Evolutionary conservation across 2,888 invertebrate species (phyloP).

Genomic region (Drosophila antonietae): DNA sequence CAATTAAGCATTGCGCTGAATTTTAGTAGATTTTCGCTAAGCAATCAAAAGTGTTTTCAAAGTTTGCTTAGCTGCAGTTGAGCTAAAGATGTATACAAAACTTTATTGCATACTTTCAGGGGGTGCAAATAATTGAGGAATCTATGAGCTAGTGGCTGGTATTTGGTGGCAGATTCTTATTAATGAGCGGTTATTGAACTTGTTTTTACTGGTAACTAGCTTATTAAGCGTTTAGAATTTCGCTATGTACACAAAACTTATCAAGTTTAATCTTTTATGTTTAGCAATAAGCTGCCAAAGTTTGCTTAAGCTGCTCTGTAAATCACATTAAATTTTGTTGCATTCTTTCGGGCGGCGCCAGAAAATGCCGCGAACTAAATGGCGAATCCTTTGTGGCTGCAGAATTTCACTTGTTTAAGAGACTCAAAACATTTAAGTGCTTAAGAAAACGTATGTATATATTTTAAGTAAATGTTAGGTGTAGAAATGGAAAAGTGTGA

Average conservation of each 20-base stretch:
- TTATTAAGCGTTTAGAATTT: background rate
- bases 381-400: too few species aligned
- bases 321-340: slow-evolving; percentile 12
- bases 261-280: background rate
- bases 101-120: slow-evolving; percentile 1
- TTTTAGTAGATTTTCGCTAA: background rate
- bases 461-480: too few species aligned
- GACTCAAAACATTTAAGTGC: too few species aligned
- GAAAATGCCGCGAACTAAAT: background rate
- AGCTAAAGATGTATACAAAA: background rate
- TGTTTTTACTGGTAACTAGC: background rate
- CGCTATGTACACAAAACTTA: background rate
- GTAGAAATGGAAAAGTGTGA: background rate
- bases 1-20: background rate
- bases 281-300: background rate
- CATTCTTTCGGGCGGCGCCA: slow-evolving; percentile 14
- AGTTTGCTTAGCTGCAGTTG: slow-evolving; percentile 2
- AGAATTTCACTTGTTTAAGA: background rate
- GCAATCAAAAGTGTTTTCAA: background rate
- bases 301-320: background rate
- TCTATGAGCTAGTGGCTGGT: background rate
- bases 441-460: background rate
- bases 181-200: slow-evolving; percentile 5
- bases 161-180: background rate
- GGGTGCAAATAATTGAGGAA: background rate